Evolutionary conservation across 1,140 invertebrate species (phyloP).

Genomic region (Ceratosolen solmsi): DNA sequence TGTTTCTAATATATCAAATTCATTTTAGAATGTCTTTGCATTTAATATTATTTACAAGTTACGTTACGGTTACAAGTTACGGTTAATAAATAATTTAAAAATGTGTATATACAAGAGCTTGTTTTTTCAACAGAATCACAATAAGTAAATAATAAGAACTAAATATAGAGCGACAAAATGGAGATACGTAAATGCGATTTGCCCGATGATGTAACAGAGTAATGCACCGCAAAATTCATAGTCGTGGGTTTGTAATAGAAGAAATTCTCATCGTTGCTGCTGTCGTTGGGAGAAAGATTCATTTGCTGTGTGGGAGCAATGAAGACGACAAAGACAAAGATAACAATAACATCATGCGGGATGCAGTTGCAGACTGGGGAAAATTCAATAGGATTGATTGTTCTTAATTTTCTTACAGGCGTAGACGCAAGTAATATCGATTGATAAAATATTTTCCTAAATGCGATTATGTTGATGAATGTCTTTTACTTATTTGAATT

Average conservation of each 20-base stretch:
- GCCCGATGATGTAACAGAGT: not conserved
- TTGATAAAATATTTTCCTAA: not conserved
- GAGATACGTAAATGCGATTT: too few relatives aligned
- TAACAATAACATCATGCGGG: not conserved
- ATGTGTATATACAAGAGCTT: too few relatives aligned
- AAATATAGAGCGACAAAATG: too few relatives aligned
- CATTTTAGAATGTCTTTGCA: too few relatives aligned
- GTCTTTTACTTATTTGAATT: not conserved
- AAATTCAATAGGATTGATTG: slow-evolving; percentile 5
- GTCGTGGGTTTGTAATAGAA: slow-evolving; percentile 21
- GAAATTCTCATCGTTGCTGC: not conserved
- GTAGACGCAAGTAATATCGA: too few relatives aligned
- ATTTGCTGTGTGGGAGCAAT: not conserved
- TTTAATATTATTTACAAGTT: too few relatives aligned
- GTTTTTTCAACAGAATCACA: too few relatives aligned
- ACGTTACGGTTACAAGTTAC: too few relatives aligned
- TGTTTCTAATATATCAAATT: too few relatives aligned
- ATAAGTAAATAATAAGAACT: too few relatives aligned
- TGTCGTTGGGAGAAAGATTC: not conserved
- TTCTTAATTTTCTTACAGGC: not conserved
- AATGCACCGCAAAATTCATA: slow-evolving; percentile 17
- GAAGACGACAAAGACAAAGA: not conserved
- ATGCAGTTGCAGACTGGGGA: slow-evolving; percentile 1
- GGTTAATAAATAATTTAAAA: too few relatives aligned
- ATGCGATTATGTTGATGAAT: not conserved